phyloP scores from a whole-genome alignment of 53 echinoderm and acorn worm genomes.

The Apostichopus leukothele region DNA sequence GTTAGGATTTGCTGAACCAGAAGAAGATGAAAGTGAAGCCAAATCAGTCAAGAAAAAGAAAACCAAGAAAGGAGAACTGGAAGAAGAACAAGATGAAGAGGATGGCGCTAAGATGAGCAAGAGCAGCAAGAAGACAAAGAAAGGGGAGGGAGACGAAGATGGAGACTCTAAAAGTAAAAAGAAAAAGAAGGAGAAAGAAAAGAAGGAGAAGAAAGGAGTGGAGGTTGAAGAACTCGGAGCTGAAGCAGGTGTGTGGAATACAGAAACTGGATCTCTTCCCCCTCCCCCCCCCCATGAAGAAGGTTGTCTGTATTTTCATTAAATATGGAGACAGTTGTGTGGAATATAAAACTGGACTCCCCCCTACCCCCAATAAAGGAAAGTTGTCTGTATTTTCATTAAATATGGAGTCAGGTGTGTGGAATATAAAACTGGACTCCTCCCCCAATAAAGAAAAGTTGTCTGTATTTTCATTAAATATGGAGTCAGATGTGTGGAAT shows the following conservation, averaged over 20 bases:
- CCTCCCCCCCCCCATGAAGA: no score
- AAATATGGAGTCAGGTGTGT: no score
- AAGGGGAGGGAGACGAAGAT: conserved; percentile 30
- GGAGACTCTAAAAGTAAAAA: conserved; percentile 10
- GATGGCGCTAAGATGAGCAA: conserved; percentile 17
- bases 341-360: no score
- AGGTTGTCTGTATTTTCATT: no score
- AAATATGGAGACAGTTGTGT: no score
- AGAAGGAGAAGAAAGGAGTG: background rate
- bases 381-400: no score
- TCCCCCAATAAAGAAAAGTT: no score
- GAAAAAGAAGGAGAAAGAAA: conserved; percentile 41
- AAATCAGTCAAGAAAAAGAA: conserved; percentile 58
- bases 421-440: no score
- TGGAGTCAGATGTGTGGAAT: no score
- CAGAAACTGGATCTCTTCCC: background rate
- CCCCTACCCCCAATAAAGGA: no score
- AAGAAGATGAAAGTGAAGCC: conserved; percentile 21
- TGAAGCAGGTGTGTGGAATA: background rate
- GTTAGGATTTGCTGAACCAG: conserved; percentile 58
- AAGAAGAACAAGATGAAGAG: conserved; percentile 35
- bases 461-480: no score
- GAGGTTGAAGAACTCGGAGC: background rate
- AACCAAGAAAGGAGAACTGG: conserved; percentile 51
- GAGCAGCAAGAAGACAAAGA: conserved; percentile 28